Evolutionary conservation across 2,888 invertebrate genomes (phyloP).

Genomic region (Epinotia ramella): DNA sequence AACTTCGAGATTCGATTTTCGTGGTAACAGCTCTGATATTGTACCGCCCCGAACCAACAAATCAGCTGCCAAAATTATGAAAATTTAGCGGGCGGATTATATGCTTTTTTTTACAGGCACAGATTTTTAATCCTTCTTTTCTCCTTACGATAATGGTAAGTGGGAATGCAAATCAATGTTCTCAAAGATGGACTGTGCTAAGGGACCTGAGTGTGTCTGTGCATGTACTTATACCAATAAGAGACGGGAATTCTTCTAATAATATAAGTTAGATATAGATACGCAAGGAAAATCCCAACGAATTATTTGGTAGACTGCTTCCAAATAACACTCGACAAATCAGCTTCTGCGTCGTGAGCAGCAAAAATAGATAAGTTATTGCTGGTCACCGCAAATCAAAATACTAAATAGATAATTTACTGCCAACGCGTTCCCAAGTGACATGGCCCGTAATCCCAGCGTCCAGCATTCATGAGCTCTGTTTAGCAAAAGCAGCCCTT

Average conservation of each 20-base stretch:
- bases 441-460: constrained; percentile 9
- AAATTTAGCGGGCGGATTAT: too few relatives aligned
- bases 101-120: too few relatives aligned
- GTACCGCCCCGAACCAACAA: too few relatives aligned
- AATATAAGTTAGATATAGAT: neutral
- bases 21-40: too few relatives aligned
- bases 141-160: too few relatives aligned
- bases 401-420: constrained; percentile 21
- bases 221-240: neutral
- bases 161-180: too few relatives aligned
- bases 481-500: too few relatives aligned
- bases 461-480: neutral
- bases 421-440: constrained; percentile 10
- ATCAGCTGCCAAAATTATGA: too few relatives aligned
- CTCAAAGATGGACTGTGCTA: too few relatives aligned
- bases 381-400: constrained; percentile 28
- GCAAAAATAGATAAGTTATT: constrained; percentile 28
- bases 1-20: too few relatives aligned
- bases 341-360: neutral
- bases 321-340: constrained; percentile 23
- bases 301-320: constrained; percentile 11
- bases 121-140: too few relatives aligned
- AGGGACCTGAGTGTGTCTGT: neutral
- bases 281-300: neutral
- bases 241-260: neutral